These are phyloP conservation scores for Pseudomyrmex sp. DNA, from an alignment of 1,140 invertebrate genomes.

Conservation along the genomic window DNA sequence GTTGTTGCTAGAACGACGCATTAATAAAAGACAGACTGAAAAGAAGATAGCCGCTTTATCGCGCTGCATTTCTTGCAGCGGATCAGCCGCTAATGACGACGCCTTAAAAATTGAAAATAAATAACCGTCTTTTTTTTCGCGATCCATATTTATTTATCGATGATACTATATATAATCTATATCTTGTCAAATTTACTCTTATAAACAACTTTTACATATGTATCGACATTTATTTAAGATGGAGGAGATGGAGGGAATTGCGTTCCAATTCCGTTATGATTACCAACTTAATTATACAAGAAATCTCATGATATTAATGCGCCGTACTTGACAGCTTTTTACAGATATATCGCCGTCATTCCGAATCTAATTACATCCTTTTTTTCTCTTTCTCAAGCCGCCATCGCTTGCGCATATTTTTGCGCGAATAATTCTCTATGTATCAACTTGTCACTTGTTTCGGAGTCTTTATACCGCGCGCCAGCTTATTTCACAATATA, in stretches of 20 bases:
- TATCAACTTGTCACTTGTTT: constrained; percentile 4
- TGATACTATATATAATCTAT: not conserved
- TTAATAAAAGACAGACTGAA: not conserved
- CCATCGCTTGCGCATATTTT: not conserved
- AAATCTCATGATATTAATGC: constrained; percentile 6
- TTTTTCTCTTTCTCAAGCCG: constrained; percentile 14
- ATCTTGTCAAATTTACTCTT: not conserved
- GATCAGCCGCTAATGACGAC: not conserved
- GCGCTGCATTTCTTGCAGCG: not conserved
- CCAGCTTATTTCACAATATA: constrained; percentile 29
- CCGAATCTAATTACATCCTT: constrained; percentile 16
- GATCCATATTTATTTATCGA: constrained; percentile 7
- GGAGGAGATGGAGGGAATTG: not conserved
- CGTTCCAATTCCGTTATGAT: not conserved
- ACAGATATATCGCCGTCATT: not conserved
- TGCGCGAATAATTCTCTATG: not conserved
- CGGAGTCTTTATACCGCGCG: not conserved
- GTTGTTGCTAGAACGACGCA: not conserved
- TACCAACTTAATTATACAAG: constrained; percentile 21
- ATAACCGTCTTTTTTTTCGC: not conserved
- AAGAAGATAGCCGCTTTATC: not conserved
- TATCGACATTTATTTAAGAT: not conserved
- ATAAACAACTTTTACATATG: not conserved
- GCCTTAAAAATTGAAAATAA: not conserved
- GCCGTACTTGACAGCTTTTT: not conserved